Conservation (phyloP, 2,113 vertebrate genomes). For the Origma solitaria region DNA sequence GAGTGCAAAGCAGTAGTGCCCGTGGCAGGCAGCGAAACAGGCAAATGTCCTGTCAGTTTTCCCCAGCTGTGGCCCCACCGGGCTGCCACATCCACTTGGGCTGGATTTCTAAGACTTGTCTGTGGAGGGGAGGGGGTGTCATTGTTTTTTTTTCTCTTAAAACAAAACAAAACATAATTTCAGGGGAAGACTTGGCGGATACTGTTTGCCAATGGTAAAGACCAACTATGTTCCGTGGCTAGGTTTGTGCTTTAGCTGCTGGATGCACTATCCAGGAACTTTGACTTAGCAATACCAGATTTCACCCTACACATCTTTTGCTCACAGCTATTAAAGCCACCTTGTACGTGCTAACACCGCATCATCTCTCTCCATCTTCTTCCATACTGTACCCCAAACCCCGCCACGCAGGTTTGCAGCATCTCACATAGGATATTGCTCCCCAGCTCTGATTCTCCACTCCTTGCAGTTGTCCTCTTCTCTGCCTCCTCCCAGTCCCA, state of each 20-base stretch:
- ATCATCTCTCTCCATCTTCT: not conserved
- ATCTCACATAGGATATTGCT: not conserved
- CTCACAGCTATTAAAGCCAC: conserved; percentile 33
- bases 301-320: conserved; percentile 8
- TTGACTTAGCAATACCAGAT: conserved; percentile 33
- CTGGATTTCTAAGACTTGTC: conserved; percentile 21
- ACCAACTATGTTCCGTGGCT: conserved; percentile 15
- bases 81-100: not conserved
- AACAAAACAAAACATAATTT: conserved; percentile 5
- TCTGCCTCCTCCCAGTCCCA: not conserved
- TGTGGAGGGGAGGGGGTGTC: not conserved
- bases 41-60: not conserved
- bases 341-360: not conserved
- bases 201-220: conserved; percentile 39
- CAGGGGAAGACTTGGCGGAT: conserved; percentile 39
- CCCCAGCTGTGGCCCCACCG: accelerated
- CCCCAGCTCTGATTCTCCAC: not conserved
- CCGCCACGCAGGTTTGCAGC: not conserved
- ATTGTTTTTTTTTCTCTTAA: not conserved
- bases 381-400: not conserved
- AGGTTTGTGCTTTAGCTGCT: conserved; percentile 36
- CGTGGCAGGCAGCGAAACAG: not conserved
- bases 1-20: conserved; percentile 76
- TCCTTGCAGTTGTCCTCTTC: not conserved
- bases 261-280: conserved; percentile 21